These are phyloP conservation scores for Chauna torquata DNA, from an alignment of 2,113 vertebrate species.

Conservation along the genomic window DNA sequence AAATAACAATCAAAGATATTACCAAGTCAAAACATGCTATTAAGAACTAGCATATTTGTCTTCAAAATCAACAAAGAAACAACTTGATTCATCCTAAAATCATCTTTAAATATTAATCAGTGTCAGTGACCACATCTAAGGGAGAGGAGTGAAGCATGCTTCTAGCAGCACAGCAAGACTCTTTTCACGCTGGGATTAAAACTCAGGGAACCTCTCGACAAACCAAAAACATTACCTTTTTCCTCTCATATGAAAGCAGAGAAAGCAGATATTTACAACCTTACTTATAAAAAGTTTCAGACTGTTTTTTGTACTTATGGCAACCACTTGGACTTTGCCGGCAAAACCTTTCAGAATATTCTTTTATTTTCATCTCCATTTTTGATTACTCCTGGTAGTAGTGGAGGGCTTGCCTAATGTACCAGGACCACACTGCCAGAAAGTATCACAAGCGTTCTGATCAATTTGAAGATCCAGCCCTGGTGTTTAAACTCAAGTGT, in stretches of 20 bases:
- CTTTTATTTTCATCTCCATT: background rate
- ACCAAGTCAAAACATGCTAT: background rate
- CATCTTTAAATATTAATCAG: background rate
- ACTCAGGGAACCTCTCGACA: background rate
- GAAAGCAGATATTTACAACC: background rate
- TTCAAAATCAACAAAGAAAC: background rate
- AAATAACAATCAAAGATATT: background rate
- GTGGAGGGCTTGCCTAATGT: background rate
- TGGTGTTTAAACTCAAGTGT: background rate
- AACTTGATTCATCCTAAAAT: background rate
- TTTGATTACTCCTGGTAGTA: background rate
- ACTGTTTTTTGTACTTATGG: background rate
- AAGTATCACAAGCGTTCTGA: background rate
- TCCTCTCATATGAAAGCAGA: background rate
- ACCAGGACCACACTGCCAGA: background rate
- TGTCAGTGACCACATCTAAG: background rate
- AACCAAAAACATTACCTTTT: background rate
- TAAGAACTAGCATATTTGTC: background rate
- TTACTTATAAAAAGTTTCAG: background rate
- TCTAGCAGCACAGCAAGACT: background rate
- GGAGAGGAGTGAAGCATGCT: background rate
- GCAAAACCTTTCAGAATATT: background rate
- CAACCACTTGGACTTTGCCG: background rate
- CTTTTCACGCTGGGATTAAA: background rate
- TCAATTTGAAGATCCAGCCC: background rate